Base-by-base conservation (phyloP, 2,113 vertebrate species). In the Pandion haliaetus region DNA sequence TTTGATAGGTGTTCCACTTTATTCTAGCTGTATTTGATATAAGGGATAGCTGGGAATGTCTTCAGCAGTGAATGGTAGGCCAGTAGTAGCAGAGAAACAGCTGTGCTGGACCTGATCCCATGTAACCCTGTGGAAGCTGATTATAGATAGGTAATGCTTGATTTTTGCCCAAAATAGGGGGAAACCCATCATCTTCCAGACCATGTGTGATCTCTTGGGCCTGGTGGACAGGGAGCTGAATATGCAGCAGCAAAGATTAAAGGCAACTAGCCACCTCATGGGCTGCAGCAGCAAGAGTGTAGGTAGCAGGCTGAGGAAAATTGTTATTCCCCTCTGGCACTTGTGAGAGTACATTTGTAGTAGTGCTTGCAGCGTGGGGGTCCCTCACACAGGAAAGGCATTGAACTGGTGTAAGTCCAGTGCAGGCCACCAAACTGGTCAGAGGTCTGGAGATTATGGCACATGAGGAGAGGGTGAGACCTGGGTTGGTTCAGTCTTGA, bases 1-100 rank as follows among this genome's bases (percentile, higher is more conserved):
- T 49, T 82, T 50, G 6, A 16, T 34, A 77, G 17, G 23, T 58
- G 24, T 45, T 77, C 9, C 17, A 21, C 28, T 80, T 73, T 28
- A 62, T 59, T 59, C 17, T 34, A 55, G 12, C 55, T 0, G 0
- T 44, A 32, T 36, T 36, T 3, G 3, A 7, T 18, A 8, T 57
- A 45, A 65, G 24, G 16, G 14, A 25, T 32, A 58, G 24, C 44
- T 88, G 26, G 32, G 44, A 82, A 63, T 44, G 14, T 58, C 57
- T 71, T 59, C 36, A 38, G 57, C 6, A 36, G 47, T 28, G 26
- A 55, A 26, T 49, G 8, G 31, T 24, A 49, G 26, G 24, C 17
- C 7, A 18, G 32, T 58, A 78, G 36, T 13, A 65, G 36, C 29
- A 71, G 44, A 82, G 40, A 87, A 52, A 58, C 14, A 82, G 17